Conservation (phyloP, 2,888 invertebrate species). For the Isoperla grammatica region DNA sequence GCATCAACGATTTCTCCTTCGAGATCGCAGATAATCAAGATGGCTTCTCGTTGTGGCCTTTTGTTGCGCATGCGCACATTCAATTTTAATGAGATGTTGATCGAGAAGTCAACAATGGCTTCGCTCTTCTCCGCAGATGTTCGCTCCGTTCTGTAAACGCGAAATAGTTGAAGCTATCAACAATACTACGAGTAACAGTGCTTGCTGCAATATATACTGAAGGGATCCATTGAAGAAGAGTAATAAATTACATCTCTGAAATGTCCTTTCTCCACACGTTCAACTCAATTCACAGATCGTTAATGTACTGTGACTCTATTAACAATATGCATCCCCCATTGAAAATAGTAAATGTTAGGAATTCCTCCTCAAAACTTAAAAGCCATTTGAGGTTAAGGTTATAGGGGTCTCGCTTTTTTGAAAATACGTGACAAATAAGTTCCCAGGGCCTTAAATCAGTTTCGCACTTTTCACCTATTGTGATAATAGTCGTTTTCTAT, state of each 20-base stretch:
- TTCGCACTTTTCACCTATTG: background rate
- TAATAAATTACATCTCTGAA: constrained; percentile 9
- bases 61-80: too few species aligned
- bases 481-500: background rate
- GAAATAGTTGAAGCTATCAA: too few species aligned
- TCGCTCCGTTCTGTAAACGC: too few species aligned
- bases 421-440: background rate
- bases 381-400: constrained; percentile 16
- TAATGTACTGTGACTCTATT: constrained; percentile 11
- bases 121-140: too few species aligned
- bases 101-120: too few species aligned
- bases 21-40: too few species aligned
- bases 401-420: background rate
- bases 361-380: constrained; percentile 4
- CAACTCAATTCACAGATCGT: constrained; percentile 1
- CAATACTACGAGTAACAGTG: too few species aligned
- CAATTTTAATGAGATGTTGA: too few species aligned
- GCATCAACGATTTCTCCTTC: too few species aligned
- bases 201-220: too few species aligned
- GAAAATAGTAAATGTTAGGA: constrained; percentile 1
- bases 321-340: background rate
- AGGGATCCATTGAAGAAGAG: too few species aligned
- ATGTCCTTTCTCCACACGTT: constrained; percentile 1
- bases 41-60: too few species aligned
- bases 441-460: constrained; percentile 2